A percentile compares a stretch with the other conserved stretches of the same genome.
Evolutionary conservation across 2,888 invertebrate genomes (phyloP).

Genomic region (Cheilosia vulpina): DNA sequence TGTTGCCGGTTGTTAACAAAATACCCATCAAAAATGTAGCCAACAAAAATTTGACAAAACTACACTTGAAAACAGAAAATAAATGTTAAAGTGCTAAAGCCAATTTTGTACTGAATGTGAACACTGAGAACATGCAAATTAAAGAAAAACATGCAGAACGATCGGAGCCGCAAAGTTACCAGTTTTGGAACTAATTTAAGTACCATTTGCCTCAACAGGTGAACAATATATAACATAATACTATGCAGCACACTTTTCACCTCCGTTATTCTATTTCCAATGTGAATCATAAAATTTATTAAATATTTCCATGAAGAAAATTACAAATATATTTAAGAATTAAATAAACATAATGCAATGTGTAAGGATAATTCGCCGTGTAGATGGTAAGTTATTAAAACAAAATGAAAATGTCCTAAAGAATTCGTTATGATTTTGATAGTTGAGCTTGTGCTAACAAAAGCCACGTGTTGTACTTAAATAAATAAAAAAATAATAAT

Average conservation of each 20-base stretch:
- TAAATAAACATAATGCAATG: constrained; percentile 45
- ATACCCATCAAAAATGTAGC: too few species aligned
- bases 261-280: constrained; percentile 59
- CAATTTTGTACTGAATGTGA: too few species aligned
- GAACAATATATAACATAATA: constrained; percentile 38
- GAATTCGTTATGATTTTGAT: constrained; percentile 66
- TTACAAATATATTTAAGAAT: constrained; percentile 6
- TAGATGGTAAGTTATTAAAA: constrained; percentile 63
- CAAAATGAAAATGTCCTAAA: not conserved
- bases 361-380: constrained; percentile 42
- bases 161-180: constrained; percentile 9
- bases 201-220: constrained; percentile 35
- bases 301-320: constrained; percentile 39
- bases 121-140: not conserved
- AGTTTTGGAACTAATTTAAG: not conserved
- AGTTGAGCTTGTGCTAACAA: not conserved
- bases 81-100: too few species aligned
- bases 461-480: not conserved
- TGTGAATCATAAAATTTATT: constrained; percentile 40
- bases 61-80: too few species aligned
- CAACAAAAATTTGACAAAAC: too few species aligned
- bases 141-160: constrained; percentile 22
- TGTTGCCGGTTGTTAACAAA: too few species aligned
- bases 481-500: too few species aligned
- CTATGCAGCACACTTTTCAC: constrained; percentile 33